Evolutionary conservation across 1,140 invertebrate species (phyloP), one percentile per base, ranked within the genome.

Genomic region (Phortica variegata): DNA sequence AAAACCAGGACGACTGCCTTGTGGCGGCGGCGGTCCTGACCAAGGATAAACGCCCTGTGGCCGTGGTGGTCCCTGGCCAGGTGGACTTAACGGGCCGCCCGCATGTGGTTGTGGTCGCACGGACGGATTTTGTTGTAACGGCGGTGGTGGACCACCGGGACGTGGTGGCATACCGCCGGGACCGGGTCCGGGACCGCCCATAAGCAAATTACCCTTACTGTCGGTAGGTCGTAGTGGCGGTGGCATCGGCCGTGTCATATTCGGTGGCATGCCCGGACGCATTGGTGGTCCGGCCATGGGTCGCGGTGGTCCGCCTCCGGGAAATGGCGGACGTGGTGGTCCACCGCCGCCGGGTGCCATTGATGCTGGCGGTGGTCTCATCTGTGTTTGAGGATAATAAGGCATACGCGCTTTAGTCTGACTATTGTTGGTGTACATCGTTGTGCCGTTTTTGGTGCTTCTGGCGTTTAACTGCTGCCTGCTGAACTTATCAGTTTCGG

Each of bases 131-230:
- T 56, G 61, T 33, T 48, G 48, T 1, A 60, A 42, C 32, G 51
- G 55, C 4, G 49, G 55, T 3, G 61, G 61, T 16, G 69, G 69
- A 60, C 68, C 63, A 16, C 68, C 63, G 9, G 70, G 65, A 4
- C 65, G 45, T 58, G 53, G 46, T 7, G 47, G 61, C 15, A 38
- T 38, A 17, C 36, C 23, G 38, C 15, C 31, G 3, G 49, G 49
- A 31, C 13, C 44, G 23, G 63, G 65, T 15, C 53, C 53, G 2
- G 60, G 65, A 12, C 61, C n/a, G n/a, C n/a, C 68, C 60, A 72
- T 63, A 0, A 74, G 49, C 51, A 75, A 19, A 31, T 75, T 75
- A 54, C 52, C 71, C 42, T 66, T 65, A 53, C 72, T 75, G 43
- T 78, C 72, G 36, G 57, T 69, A 5, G 44, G 51, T n/a, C 72